Base-by-base conservation (phyloP, 2,113 vertebrate genomes). In the Onychostruthus taczanowskii region DNA sequence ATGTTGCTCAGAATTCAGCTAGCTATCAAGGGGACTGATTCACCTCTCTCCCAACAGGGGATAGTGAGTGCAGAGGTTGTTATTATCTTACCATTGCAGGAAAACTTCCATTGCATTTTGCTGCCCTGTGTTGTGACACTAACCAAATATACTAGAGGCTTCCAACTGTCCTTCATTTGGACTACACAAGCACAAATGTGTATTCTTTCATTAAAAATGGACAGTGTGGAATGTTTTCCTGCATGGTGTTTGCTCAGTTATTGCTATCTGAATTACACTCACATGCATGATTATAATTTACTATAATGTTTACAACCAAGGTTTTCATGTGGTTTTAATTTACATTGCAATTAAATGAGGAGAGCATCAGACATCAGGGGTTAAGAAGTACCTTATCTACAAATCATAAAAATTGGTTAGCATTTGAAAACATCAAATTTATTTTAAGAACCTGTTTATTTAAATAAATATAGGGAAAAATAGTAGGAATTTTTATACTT, bases 241-340 rank as follows among this genome's bases (percentile, higher is more conserved):
- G 89, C 67, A 89, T 88, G 80, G 47, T 83, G 41, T 96, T 81
- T 95, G 73, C 75, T 90, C 50, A 44, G 73, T 96, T 94, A 96
- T 96, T 95, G 88, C 90, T 67, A 30, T 90, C 93, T 92, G 87
- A 91, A 92, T 97, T 93, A 69, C 86, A 96, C 83, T 93, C 83
- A 89, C 84, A 94, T 81, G 90, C 87, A 84, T 95, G 81, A 95
- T 94, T 96, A 94, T 95, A 97, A 97, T 95, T 96, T 96, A 96
- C 85, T 85, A 72, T 93, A 94, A 96, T 96, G 94, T 95, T 97
- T 97, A 93, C 90, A 94, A 84, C 94, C 81, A 91, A 66, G 88
- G n/a, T 89, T 95, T 95, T 95, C 90, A 93, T 93, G 90, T 91
- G 85, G 73, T 94, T 96, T 96, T 88, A 97, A 93, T 97, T 96